phyloP scores from a whole-genome alignment of 2,797 vertebrate species.

The Anguilla obscura region DNA sequence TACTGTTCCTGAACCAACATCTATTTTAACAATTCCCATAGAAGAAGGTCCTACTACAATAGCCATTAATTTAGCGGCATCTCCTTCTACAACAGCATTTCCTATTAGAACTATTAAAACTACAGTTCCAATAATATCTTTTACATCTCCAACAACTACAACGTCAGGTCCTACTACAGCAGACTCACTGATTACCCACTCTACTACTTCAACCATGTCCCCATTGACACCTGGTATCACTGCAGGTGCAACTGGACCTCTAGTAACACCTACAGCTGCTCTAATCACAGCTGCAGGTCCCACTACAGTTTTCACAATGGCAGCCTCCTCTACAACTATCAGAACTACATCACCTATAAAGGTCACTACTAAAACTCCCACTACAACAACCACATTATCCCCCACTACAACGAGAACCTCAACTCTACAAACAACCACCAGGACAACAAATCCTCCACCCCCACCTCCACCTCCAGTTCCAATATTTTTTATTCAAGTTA shows the following conservation, averaged over 20 bases:
- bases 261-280: not conserved
- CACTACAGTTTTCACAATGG: not conserved
- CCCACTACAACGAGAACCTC: not conserved
- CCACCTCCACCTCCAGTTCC: constrained; percentile 1
- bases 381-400: not conserved
- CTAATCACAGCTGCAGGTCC: not conserved
- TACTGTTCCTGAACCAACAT: not conserved
- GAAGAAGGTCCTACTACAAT: not conserved
- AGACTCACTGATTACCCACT: no score
- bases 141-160: not conserved
- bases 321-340: not conserved
- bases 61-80: not conserved
- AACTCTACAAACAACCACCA: not conserved
- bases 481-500: not conserved
- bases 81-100: not conserved
- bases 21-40: not conserved
- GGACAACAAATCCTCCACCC: not conserved
- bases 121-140: not conserved
- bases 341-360: not conserved
- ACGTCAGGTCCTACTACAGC: not conserved
- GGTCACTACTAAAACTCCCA: not conserved
- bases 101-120: not conserved
- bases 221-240: not conserved
- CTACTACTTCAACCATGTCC: not conserved
- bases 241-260: not conserved